phyloP scores from a whole-genome alignment of 2,113 vertebrate species.

The Beaufortia kweichowensis region DNA sequence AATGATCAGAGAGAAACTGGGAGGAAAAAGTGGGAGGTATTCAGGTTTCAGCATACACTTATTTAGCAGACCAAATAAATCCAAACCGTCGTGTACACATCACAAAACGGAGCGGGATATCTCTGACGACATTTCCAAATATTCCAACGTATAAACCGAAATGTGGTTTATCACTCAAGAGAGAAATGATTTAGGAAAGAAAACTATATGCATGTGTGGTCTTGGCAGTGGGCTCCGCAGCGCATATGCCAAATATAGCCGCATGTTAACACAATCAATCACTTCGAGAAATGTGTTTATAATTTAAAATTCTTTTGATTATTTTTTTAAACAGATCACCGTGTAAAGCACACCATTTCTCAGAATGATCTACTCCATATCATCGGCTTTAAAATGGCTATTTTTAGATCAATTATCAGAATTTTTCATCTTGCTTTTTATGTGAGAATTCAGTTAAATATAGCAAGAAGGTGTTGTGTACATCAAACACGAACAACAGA shows the following conservation, averaged over 20 bases:
- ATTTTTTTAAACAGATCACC: slow-evolving; percentile 12
- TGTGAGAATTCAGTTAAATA: slow-evolving; percentile 16
- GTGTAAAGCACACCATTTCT: background rate
- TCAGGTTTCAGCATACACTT: background rate
- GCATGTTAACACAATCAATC: slow-evolving; percentile 16
- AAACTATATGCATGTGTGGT: slow-evolving; percentile 19
- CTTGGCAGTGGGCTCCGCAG: slow-evolving; percentile 6
- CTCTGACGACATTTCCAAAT: background rate
- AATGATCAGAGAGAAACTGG: background rate
- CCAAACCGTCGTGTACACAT: background rate
- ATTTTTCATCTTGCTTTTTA: slow-evolving; percentile 1
- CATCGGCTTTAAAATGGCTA: no score
- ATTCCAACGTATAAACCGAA: slow-evolving; percentile 24
- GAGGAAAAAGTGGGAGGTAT: background rate
- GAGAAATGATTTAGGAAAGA: slow-evolving; percentile 10
- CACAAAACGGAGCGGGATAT: slow-evolving; percentile 8
- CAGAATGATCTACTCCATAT: background rate
- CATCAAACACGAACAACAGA: slow-evolving; percentile 7
- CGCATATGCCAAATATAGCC: slow-evolving; percentile 7
- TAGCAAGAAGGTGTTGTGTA: slow-evolving; percentile 24
- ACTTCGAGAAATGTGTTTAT: slow-evolving; percentile 26
- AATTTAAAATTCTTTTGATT: slow-evolving; percentile 20
- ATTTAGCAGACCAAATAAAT: slow-evolving; percentile 5
- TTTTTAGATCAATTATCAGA: background rate
- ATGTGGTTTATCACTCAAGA: slow-evolving; percentile 7